Base-by-base conservation (phyloP, 2,888 invertebrate genomes). In the Leptura quadrifasciata region DNA sequence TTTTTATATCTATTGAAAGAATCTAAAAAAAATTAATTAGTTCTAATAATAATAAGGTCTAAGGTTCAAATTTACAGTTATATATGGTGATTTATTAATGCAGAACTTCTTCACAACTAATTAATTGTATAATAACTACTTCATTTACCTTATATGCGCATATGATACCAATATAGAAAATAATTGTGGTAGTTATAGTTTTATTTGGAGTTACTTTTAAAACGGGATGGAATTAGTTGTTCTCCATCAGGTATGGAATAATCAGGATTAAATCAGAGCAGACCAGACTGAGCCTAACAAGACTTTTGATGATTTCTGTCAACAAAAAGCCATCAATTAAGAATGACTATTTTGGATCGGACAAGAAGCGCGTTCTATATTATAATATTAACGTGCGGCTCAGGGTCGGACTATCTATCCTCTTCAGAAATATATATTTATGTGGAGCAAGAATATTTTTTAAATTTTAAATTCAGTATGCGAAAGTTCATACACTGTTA, bases 251-350 rank as follows among this genome's bases (percentile, higher is more conserved):
- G 76, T 71, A 76, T 73, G 74, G 71, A 76, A 76, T 76, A 76
- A 76, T 79, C 76, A 75, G 63, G 68, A 58, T 57, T 63, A 73
- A 70, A 79, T 79, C 79, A 52, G 72, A 69, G 24, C 71, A 63
- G 71, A 65, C 65, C 52, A 47, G 65, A 71, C 69, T 54, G 60
- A 58, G 75, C 71, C 75, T 79, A 79, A 84, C 83, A 80, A 84
- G 85, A 82, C 80, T 84, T 85, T 85, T 81, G 85, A 85, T 80
- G 84, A 82, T 85, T 84, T 84, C 84, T 84, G 84, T 84, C 85
- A 83, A 82, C 79, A 85, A 85, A 84, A 85, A 84, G 78, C 82
- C 79, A 85, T 85, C 86, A 86, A 86, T 86, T 86, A 86, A 85
- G 76, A 78, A 81, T 75, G 84, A 84, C 84, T 82, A 85, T 86